These are phyloP conservation scores for Eugnorisma glareosa DNA, from an alignment of 2,888 invertebrate genomes.

Conservation along the genomic window DNA sequence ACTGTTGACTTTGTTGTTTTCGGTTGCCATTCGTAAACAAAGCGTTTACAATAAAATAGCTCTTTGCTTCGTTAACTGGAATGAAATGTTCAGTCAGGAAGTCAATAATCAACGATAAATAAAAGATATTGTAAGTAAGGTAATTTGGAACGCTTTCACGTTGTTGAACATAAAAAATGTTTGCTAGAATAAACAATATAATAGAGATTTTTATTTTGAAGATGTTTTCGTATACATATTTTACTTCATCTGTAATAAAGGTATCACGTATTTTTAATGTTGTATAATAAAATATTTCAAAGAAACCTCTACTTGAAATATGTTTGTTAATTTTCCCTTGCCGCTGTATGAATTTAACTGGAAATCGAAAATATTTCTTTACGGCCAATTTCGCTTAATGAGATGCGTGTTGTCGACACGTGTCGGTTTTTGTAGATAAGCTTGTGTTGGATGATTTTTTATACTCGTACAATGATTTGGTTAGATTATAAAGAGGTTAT, in stretches of 20 bases:
- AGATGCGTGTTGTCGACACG: constrained; percentile 7
- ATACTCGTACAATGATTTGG: background rate
- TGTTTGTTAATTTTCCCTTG: background rate
- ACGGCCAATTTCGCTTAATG: constrained; percentile 18
- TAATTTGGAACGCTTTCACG: constrained; percentile 40
- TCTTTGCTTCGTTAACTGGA: constrained; percentile 56
- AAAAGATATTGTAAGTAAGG: constrained; percentile 43
- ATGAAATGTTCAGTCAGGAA: constrained; percentile 58
- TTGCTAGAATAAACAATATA: constrained; percentile 22
- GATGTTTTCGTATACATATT: constrained; percentile 7
- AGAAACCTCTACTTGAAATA: constrained; percentile 1
- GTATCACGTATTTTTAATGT: background rate
- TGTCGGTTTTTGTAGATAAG: background rate
- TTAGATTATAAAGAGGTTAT: background rate
- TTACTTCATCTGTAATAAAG: constrained; percentile 30
- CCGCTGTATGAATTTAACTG: constrained; percentile 1
- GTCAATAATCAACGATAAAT: constrained; percentile 60
- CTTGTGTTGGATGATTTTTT: background rate
- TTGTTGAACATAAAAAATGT: constrained; percentile 24
- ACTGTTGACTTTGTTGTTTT: constrained; percentile 61
- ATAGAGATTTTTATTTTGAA: constrained; percentile 17
- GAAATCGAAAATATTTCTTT: constrained; percentile 3
- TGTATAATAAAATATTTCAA: constrained; percentile 7
- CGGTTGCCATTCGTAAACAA: constrained; percentile 57
- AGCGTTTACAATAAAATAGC: constrained; percentile 59